Percentiles rank a stretch among this genome's conserved stretches.
These are phyloP conservation scores for Apotomis capreana DNA, from an alignment of 2,888 invertebrate species.

Conservation along the genomic window DNA sequence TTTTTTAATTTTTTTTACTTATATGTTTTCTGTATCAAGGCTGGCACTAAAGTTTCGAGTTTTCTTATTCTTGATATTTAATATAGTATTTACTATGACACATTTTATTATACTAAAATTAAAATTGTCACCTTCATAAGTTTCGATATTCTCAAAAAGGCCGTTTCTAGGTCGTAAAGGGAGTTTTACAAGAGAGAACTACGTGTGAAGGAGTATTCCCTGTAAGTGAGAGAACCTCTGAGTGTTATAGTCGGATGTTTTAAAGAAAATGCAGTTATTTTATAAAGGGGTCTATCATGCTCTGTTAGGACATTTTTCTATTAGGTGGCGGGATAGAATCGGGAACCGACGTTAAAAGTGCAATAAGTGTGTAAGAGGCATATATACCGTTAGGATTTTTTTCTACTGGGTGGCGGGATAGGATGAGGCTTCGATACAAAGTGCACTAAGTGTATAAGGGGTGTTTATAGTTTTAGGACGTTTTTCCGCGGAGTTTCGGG, in stretches of 20 bases:
- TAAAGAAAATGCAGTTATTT: not conserved
- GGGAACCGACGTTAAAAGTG: too few species aligned
- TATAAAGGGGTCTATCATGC: not conserved
- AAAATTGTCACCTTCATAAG: not conserved
- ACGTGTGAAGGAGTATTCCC: slow-evolving; percentile 25
- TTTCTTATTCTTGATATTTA: too few species aligned
- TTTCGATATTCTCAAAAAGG: not conserved
- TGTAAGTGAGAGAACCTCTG: slow-evolving; percentile 17
- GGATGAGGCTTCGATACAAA: too few species aligned
- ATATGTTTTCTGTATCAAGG: too few species aligned
- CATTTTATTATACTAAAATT: not conserved
- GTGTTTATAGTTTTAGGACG: not conserved
- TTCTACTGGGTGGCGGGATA: too few species aligned
- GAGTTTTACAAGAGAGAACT: not conserved
- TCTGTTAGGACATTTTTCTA: not conserved
- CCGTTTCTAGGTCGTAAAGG: not conserved
- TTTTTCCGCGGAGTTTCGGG: slow-evolving; percentile 36
- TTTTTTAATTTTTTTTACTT: too few species aligned
- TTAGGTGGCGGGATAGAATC: not conserved
- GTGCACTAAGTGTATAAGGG: not conserved
- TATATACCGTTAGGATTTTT: too few species aligned
- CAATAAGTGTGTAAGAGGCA: too few species aligned
- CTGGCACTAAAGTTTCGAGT: too few species aligned
- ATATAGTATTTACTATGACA: not conserved
- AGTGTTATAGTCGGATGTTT: not conserved